Conservation (phyloP, 2,888 invertebrate species). For the Andrena bicolor region DNA sequence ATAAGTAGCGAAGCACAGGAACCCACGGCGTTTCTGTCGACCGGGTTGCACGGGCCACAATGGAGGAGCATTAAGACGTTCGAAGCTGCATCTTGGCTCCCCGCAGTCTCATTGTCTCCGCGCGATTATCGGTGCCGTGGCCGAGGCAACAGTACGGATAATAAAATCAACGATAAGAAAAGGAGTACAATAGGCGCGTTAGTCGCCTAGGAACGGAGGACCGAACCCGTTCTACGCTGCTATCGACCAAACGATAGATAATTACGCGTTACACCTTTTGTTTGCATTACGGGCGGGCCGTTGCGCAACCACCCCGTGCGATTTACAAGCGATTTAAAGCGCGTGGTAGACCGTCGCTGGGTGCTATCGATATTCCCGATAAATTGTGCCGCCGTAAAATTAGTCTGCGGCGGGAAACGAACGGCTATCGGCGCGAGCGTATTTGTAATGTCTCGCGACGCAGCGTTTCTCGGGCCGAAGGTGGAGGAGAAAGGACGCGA, state of each 20-base stretch:
- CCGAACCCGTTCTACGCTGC: constrained; percentile 16
- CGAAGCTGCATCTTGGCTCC: constrained; percentile 31
- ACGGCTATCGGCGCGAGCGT: background rate
- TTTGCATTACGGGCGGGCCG: constrained; percentile 10
- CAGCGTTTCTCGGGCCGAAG: constrained; percentile 11
- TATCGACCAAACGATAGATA: constrained; percentile 41
- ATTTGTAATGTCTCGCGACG: constrained; percentile 3
- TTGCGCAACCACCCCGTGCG: constrained; percentile 24
- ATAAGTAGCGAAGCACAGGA: constrained; percentile 35
- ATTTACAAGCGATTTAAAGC: constrained; percentile 27
- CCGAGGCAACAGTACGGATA: constrained; percentile 48
- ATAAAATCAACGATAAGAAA: constrained; percentile 52
- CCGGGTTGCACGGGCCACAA: constrained; percentile 51
- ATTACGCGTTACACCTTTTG: constrained; percentile 52
- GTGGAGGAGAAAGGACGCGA: constrained; percentile 22
- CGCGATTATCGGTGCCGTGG: constrained; percentile 53
- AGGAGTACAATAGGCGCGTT: constrained; percentile 17
- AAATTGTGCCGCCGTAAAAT: constrained; percentile 38
- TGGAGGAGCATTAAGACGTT: constrained; percentile 65
- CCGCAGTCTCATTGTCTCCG: constrained; percentile 61
- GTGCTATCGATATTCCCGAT: constrained; percentile 43
- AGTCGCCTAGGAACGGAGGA: background rate
- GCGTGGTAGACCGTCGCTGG: constrained; percentile 33
- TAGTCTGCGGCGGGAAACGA: constrained; percentile 13
- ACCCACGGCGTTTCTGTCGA: constrained; percentile 45